Conservation (phyloP, 2,888 invertebrate species). For the Drosophila atroscutellata region DNA sequence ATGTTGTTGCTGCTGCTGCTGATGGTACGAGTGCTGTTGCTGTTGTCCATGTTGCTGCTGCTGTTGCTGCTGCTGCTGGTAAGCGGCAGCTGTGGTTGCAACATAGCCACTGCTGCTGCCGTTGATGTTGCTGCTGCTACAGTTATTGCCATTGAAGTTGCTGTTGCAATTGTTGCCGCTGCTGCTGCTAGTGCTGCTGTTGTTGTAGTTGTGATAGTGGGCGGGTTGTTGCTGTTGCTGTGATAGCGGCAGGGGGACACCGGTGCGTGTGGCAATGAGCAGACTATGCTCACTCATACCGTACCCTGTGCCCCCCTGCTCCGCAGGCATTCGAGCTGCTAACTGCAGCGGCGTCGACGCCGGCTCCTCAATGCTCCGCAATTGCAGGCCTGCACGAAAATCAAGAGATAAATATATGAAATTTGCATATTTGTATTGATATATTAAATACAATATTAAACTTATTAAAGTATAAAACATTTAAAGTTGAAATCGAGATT, state of each 20-base stretch:
- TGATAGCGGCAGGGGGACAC: slow-evolving; percentile 85
- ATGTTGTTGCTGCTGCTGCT: slow-evolving; percentile 57
- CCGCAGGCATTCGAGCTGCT: slow-evolving; percentile 86
- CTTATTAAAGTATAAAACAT: neutral
- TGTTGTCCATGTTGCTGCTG: slow-evolving; percentile 42
- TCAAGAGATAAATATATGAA: neutral
- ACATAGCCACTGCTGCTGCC: slow-evolving; percentile 37
- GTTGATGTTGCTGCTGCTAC: slow-evolving; percentile 21
- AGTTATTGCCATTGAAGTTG: slow-evolving; percentile 16
- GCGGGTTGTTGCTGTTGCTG: slow-evolving; percentile 72
- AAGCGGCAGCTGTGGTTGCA: slow-evolving; percentile 71
- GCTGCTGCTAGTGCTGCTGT: slow-evolving; percentile 41
- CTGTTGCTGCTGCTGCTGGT: slow-evolving; percentile 47
- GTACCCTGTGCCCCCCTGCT: slow-evolving; percentile 88
- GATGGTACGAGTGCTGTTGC: slow-evolving; percentile 47
- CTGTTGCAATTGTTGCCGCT: slow-evolving; percentile 27
- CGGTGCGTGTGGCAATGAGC: slow-evolving; percentile 85
- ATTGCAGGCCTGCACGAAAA: slow-evolving; percentile 89
- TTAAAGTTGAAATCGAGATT: neutral
- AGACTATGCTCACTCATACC: slow-evolving; percentile 86
- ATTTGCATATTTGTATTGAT: neutral
- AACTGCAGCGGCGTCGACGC: slow-evolving; percentile 86
- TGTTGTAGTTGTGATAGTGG: slow-evolving; percentile 59
- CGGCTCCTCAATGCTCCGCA: slow-evolving; percentile 94
- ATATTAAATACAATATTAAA: neutral